phyloP scores from a whole-genome alignment of 2,797 vertebrate species.

The Micrastur ruficollis region DNA sequence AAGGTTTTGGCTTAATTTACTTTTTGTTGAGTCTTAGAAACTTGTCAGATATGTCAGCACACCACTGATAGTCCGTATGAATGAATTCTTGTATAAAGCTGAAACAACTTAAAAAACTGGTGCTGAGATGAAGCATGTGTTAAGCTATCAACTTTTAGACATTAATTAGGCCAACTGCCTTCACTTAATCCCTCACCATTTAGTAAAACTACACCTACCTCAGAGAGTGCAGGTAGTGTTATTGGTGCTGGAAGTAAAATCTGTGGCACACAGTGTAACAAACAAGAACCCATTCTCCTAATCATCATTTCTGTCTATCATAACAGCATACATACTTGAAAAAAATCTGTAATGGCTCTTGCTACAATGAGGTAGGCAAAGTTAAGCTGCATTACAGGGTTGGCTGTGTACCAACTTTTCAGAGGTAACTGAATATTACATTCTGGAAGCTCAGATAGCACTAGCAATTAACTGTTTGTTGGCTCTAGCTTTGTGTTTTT shows the following conservation, averaged over 20 bases:
- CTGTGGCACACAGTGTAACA: not conserved
- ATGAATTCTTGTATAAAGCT: not conserved
- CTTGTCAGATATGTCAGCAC: not conserved
- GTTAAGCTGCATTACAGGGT: not conserved
- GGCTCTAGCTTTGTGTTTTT: not conserved
- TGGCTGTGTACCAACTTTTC: not conserved
- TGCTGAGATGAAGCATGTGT: not conserved
- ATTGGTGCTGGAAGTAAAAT: not conserved
- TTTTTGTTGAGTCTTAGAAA: not conserved
- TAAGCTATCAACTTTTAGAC: not conserved
- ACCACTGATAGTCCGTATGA: not conserved
- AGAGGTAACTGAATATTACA: not conserved
- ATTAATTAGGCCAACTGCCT: not conserved
- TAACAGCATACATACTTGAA: not conserved
- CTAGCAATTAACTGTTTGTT: not conserved
- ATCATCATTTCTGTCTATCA: not conserved
- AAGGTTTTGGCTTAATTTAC: not conserved
- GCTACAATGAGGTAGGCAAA: not conserved
- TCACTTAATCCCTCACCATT: not conserved
- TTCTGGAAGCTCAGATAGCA: not conserved
- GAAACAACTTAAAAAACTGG: not conserved
- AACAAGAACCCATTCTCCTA: rapidly evolving
- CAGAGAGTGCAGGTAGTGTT: not conserved
- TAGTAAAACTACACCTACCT: not conserved
- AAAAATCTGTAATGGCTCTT: not conserved